A percentile compares a stretch with the other conserved stretches of the same genome.
These are phyloP conservation scores for Carcina quercana DNA, from an alignment of 2,888 invertebrate genomes.

Conservation along the genomic window DNA sequence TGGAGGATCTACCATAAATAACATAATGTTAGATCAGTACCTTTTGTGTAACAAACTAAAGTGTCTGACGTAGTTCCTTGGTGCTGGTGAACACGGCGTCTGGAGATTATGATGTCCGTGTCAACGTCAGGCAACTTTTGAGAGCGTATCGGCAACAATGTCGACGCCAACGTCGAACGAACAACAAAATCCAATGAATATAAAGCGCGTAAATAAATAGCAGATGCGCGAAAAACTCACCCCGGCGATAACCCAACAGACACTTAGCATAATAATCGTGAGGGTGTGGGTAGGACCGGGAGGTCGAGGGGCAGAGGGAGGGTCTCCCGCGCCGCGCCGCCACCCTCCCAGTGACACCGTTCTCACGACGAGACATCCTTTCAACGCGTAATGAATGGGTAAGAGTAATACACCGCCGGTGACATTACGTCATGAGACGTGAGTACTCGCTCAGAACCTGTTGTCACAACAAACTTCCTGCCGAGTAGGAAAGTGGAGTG, in stretches of 20 bases:
- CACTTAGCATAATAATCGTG: conserved; percentile 72
- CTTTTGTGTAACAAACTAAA: neutral
- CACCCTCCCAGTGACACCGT: conserved; percentile 59
- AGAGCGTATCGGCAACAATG: too few relatives aligned
- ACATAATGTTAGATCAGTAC: too few relatives aligned
- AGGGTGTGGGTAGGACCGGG: conserved; percentile 28
- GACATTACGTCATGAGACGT: conserved; percentile 43
- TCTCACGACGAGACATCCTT: conserved; percentile 69
- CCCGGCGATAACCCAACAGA: conserved; percentile 60
- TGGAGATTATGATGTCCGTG: too few relatives aligned
- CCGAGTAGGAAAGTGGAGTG: conserved; percentile 31
- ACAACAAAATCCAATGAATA: conserved; percentile 66
- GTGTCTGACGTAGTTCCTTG: too few relatives aligned
- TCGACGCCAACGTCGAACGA: conserved; percentile 48
- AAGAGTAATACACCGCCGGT: conserved; percentile 49
- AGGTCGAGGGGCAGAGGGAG: conserved; percentile 23
- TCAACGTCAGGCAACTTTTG: too few relatives aligned
- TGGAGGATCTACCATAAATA: too few relatives aligned
- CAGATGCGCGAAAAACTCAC: conserved; percentile 73
- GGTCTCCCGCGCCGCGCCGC: conserved; percentile 24
- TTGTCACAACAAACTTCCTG: conserved; percentile 21
- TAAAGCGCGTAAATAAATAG: conserved; percentile 73
- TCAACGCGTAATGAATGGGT: conserved; percentile 65
- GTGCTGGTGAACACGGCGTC: too few relatives aligned
- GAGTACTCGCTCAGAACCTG: conserved; percentile 41